These are phyloP conservation scores for Ariolimax columbianus DNA, from an alignment of 2,888 invertebrate genomes.

Conservation along the genomic window DNA sequence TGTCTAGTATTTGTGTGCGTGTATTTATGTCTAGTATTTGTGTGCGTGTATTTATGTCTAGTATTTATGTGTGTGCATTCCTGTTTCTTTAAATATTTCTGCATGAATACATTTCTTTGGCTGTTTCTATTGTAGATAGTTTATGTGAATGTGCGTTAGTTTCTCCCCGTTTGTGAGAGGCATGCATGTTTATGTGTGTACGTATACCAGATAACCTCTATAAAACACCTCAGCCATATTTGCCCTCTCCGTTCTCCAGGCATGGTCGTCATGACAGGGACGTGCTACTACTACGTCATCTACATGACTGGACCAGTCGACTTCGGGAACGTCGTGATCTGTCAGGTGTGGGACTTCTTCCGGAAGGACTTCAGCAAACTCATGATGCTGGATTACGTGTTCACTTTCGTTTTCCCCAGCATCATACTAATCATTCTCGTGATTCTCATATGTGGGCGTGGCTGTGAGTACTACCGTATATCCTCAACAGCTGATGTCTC, in stretches of 20 bases:
- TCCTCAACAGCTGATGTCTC: constrained; percentile 52
- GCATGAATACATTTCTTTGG: too few species aligned
- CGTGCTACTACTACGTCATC: constrained; percentile 68
- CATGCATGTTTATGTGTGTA: too few species aligned
- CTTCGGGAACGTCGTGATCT: constrained; percentile 6
- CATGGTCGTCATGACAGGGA: constrained; percentile 48
- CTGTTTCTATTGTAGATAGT: too few species aligned
- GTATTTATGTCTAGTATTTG: too few species aligned
- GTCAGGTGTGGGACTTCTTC: constrained; percentile 54
- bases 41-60: too few species aligned
- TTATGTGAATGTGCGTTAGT: too few species aligned
- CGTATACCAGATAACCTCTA: too few species aligned
- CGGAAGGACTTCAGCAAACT: constrained; percentile 55
- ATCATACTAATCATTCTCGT: constrained; percentile 61
- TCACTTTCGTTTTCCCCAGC: constrained; percentile 66
- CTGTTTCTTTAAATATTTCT: too few species aligned
- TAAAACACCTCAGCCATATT: too few species aligned
- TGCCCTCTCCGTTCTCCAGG: constrained; percentile 2
- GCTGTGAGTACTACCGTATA: constrained; percentile 62
- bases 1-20: too few species aligned
- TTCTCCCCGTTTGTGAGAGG: too few species aligned
- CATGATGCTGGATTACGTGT: constrained; percentile 63
- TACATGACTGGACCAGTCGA: constrained; percentile 63
- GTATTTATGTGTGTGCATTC: too few species aligned
- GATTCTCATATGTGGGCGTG: constrained; percentile 62